Base-by-base conservation (phyloP, 2,113 vertebrate genomes). In the Syngnathus typhle region DNA sequence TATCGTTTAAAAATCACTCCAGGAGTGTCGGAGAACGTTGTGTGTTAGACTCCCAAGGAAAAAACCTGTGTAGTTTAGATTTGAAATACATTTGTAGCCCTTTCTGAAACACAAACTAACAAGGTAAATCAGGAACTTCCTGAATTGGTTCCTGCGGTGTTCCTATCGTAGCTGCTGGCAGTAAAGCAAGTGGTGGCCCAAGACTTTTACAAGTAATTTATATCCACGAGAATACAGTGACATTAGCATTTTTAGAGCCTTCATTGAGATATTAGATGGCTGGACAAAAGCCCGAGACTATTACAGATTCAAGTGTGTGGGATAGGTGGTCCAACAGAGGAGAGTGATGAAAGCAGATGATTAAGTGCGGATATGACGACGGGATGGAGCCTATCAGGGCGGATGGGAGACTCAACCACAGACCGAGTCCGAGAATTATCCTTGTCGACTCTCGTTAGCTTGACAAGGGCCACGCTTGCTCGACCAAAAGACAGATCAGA, bases 401-500 rank as follows among this genome's bases (percentile, higher is more conserved):
- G 68, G 70, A 73, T 63, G 74, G 73, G 60, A 77, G 75, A 81
- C 74, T 68, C 78, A 85, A 86, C 84, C 83, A 72, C 84, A 82
- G 73, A 83, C 68, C 82, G 78, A 86, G 85, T 84, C 81, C 69
- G 82, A 78, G 80, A 86, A 84, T 88, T 86, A 89, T 84, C 75
- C 81, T 52, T 84, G 86, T 86, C 86, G 27, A 71, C 43, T 79
- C 75, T 70, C 18, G 77, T 88, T 88, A 87, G 68, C 59, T 60
- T 85, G 84, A 88, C 79, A 74, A 10, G 73, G 69, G 73, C 79
- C 84, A 84, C 82, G 76, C 76, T 86, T 81, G 79, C 27, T 38
- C 69, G 51, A 41, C 32, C 62, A 64, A 67, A 27, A 54, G 70
- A 65, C 71, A 32, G 66, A 77, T 56, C 62, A 68, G 70, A 69